A percentile compares a stretch with the other conserved stretches of the same genome.
phyloP scores from a whole-genome alignment of 2,113 vertebrate genomes.

The Picathartes gymnocephalus region DNA sequence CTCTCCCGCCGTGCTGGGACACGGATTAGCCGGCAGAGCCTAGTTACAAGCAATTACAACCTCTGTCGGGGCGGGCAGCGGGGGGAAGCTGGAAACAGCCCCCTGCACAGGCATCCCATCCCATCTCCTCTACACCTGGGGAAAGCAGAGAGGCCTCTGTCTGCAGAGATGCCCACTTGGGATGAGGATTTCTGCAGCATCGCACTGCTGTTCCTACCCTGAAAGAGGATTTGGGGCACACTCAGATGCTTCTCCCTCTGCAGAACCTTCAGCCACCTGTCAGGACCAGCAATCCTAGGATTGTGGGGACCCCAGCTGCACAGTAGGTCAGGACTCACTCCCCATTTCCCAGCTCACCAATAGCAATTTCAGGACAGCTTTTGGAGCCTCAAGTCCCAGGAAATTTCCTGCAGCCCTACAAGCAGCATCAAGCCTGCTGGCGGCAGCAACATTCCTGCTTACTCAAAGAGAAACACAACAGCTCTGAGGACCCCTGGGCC shows the following conservation, averaged over 20 bases:
- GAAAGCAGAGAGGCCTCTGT: not conserved
- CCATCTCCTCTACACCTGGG: not conserved
- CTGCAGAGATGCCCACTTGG: accelerated
- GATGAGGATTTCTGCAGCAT: not conserved
- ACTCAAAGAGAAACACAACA: not conserved
- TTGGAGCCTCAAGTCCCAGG: not conserved
- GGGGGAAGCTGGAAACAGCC: not conserved
- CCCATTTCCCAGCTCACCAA: not conserved
- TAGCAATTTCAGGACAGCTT: not conserved
- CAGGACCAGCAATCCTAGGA: not conserved
- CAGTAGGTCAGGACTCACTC: accelerated
- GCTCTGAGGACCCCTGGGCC: not conserved
- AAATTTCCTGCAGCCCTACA: not conserved
- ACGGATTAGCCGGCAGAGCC: not conserved
- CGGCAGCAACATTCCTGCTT: not conserved
- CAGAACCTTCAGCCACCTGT: not conserved
- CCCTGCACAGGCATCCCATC: accelerated
- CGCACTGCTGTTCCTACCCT: not conserved
- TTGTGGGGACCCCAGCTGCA: not conserved
- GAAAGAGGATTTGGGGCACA: not conserved
- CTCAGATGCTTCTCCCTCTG: not conserved
- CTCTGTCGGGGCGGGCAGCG: accelerated
- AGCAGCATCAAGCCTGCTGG: not conserved
- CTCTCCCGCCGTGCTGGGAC: accelerated
- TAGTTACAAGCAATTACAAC: not conserved